These are phyloP conservation scores for Acrocephalus kingi DNA, from an alignment of 2,113 vertebrate species.

Conservation along the genomic window DNA sequence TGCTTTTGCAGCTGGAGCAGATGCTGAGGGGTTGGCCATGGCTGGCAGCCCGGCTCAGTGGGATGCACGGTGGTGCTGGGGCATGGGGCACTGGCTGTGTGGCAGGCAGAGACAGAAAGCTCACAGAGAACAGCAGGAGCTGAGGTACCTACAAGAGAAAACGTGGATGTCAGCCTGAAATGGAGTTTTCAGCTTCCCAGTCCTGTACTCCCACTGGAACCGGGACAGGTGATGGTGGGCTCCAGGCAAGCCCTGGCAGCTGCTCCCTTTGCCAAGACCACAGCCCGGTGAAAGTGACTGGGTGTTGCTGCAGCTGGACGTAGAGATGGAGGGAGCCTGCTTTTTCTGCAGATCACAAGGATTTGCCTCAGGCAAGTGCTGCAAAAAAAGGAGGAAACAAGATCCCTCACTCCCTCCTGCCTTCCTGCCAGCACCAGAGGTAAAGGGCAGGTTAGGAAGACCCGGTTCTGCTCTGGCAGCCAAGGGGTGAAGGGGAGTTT, in stretches of 20 bases:
- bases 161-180: background rate
- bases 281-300: fast-evolving
- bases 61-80: fast-evolving
- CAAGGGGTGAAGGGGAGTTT: background rate
- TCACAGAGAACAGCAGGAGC: background rate
- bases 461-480: background rate
- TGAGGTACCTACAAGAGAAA: background rate
- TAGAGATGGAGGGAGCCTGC: background rate
- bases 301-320: slow-evolving; percentile 11
- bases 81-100: fast-evolving
- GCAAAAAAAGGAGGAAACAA: background rate
- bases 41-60: background rate
- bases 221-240: fast-evolving
- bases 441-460: slow-evolving; percentile 32
- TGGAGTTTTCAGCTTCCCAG: background rate
- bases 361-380: background rate
- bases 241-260: background rate
- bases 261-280: background rate
- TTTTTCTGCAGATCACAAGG: background rate
- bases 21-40: fast-evolving
- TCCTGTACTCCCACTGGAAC: background rate
- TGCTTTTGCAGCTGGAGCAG: background rate
- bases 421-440: background rate
- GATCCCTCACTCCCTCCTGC: background rate
- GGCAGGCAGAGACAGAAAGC: fast-evolving